phyloP scores from a whole-genome alignment of 1,140 invertebrate genomes.

The Babylonia areolata region DNA sequence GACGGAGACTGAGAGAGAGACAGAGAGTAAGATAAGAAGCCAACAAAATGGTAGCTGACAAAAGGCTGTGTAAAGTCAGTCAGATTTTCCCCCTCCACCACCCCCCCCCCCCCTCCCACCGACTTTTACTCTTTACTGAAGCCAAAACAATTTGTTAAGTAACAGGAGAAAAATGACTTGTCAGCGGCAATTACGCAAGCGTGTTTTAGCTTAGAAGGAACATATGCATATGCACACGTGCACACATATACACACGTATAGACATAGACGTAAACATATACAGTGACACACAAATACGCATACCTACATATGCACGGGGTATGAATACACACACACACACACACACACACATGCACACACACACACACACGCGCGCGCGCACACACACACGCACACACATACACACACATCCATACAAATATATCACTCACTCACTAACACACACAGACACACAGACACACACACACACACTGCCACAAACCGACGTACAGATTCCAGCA shows the following conservation, averaged over 20 bases:
- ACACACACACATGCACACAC: conserved; percentile 19
- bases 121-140: no score
- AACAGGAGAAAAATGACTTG: no score
- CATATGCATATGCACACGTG: neutral
- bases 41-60: no score
- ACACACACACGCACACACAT: neutral
- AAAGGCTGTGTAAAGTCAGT: no score
- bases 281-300: neutral
- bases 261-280: neutral
- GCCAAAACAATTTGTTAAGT: no score
- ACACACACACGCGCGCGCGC: neutral
- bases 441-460: neutral
- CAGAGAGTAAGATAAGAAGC: no score
- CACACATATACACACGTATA: neutral
- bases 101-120: no score
- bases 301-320: neutral
- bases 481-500: neutral
- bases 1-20: no score
- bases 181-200: no score
- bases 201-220: no score
- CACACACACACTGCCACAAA: neutral
- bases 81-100: no score
- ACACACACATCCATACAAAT: neutral
- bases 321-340: conserved; percentile 8
- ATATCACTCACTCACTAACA: neutral